phyloP scores from a whole-genome alignment of 1,140 invertebrate species.

The Diachasmimorpha longicaudata region DNA sequence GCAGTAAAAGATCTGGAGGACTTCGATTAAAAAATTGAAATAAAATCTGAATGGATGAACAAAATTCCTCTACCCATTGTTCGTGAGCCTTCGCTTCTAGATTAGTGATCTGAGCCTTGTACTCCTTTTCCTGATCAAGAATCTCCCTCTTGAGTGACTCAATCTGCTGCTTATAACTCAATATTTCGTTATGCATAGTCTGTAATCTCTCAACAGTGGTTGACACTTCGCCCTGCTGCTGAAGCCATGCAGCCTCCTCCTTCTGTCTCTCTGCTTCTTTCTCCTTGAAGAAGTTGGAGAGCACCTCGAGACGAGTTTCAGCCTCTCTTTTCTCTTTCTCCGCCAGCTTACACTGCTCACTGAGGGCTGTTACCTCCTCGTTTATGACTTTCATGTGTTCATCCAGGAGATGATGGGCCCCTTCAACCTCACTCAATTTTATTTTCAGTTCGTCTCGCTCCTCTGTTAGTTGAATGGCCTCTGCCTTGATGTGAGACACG shows the following conservation, averaged over 20 bases:
- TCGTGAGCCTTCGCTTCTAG: conserved; percentile 79
- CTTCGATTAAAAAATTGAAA: no score
- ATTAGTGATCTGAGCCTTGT: conserved; percentile 75
- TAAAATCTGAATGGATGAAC: no score
- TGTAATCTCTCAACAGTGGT: conserved; percentile 80
- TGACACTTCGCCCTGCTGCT: conserved; percentile 82
- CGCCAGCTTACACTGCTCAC: conserved; percentile 72
- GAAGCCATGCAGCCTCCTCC: conserved; percentile 82
- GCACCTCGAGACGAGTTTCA: conserved; percentile 80
- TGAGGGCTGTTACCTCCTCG: conserved; percentile 64
- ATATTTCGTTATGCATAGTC: conserved; percentile 78
- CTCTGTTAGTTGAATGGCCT: conserved; percentile 47
- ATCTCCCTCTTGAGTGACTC: conserved; percentile 80
- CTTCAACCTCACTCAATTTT: conserved; percentile 55
- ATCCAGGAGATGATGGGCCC: conserved; percentile 53
- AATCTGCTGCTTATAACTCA: conserved; percentile 76
- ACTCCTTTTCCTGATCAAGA: conserved; percentile 77
- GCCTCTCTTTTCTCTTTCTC: conserved; percentile 82
- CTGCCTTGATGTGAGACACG: conserved; percentile 52
- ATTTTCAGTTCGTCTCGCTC: conserved; percentile 56
- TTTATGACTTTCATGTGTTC: conserved; percentile 49
- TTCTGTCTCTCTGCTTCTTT: conserved; percentile 85
- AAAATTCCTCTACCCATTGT: conserved; percentile 68
- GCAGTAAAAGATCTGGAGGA: no score
- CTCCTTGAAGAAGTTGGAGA: conserved; percentile 88